These are phyloP conservation scores for Bellardia bayeri DNA, from an alignment of 2,888 invertebrate species.

Conservation along the genomic window DNA sequence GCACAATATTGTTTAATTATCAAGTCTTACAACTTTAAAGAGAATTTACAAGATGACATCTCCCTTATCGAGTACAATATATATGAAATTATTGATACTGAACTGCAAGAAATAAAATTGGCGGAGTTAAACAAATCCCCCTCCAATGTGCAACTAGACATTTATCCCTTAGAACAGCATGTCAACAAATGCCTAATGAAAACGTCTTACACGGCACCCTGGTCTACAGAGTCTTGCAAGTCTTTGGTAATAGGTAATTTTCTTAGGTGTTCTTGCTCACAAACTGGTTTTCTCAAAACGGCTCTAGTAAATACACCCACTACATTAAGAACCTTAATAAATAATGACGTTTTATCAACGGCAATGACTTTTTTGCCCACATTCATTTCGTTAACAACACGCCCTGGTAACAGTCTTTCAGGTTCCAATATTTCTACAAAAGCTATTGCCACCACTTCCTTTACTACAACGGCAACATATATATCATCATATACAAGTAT, in stretches of 20 bases:
- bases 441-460: neutral
- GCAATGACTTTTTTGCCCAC: conserved; percentile 20
- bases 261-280: conserved; percentile 62
- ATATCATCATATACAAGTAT: neutral
- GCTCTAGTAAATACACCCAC: conserved; percentile 25
- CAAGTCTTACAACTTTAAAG: conserved; percentile 61
- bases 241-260: conserved; percentile 60
- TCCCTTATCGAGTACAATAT: conserved; percentile 66
- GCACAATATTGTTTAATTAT: conserved; percentile 62
- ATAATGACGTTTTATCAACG: conserved; percentile 5
- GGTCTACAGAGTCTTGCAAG: conserved; percentile 59
- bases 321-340: conserved; percentile 13
- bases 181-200: conserved; percentile 69
- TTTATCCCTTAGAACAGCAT: conserved; percentile 57
- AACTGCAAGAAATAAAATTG: conserved; percentile 56
- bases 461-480: neutral
- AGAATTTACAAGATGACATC: conserved; percentile 32
- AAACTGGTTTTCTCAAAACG: conserved; percentile 67
- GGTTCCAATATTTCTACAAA: neutral
- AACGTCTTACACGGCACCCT: conserved; percentile 46
- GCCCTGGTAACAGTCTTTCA: neutral
- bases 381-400: conserved; percentile 49
- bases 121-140: neutral
- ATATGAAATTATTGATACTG: conserved; percentile 45
- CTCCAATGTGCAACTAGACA: conserved; percentile 58